These are phyloP conservation scores for Menura novaehollandiae DNA, from an alignment of 2,113 vertebrate genomes.

Conservation along the genomic window DNA sequence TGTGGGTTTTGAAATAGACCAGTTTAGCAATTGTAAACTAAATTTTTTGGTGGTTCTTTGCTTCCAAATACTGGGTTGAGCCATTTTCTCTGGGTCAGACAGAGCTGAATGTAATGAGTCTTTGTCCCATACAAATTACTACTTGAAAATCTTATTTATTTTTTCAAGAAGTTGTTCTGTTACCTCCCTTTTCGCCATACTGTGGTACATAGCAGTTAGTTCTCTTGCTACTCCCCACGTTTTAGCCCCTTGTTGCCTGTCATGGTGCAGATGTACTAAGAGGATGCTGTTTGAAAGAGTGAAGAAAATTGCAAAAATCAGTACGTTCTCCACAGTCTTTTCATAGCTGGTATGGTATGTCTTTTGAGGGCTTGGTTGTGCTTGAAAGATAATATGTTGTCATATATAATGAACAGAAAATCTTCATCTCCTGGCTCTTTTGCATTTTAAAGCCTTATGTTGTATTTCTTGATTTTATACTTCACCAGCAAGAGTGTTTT, in stretches of 20 bases:
- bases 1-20: not conserved
- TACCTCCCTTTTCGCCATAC: not conserved
- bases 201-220: not conserved
- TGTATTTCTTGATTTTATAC: not conserved
- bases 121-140: not conserved
- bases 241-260: not conserved
- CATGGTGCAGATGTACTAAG: not conserved
- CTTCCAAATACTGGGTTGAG: not conserved
- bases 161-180: not conserved
- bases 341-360: not conserved
- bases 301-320: not conserved
- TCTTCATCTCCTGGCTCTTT: not conserved
- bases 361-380: not conserved
- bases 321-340: accelerated
- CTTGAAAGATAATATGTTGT: not conserved
- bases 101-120: not conserved
- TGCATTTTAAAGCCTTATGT: not conserved
- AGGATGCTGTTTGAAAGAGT: not conserved
- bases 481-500: not conserved
- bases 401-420: not conserved
- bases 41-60: not conserved
- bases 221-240: not conserved
- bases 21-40: not conserved
- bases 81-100: not conserved
- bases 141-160: not conserved